These are phyloP conservation scores for Montipora efflorescens DNA, from an alignment of 64 coral and sea anemone species.

Conservation along the genomic window DNA sequence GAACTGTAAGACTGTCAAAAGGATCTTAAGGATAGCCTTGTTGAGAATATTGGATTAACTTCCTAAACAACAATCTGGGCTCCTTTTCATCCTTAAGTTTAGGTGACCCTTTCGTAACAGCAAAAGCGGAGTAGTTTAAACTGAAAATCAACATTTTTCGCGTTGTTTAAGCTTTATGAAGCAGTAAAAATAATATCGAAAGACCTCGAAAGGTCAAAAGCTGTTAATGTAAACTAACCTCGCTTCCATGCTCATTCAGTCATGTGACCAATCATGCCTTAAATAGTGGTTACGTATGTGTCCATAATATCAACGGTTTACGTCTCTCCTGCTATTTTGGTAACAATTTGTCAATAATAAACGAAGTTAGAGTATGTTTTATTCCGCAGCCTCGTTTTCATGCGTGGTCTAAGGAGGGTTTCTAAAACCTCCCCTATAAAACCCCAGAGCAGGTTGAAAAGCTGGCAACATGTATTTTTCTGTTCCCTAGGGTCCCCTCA, in stretches of 20 bases:
- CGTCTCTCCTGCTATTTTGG: too few species aligned
- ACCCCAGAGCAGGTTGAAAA: conserved; percentile 25
- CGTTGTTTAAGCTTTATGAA: neutral
- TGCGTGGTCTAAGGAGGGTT: conserved; percentile 38
- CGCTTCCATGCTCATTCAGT: conserved; percentile 46
- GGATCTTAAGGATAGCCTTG: neutral
- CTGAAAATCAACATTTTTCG: neutral
- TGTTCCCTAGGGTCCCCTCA: conserved; percentile 60
- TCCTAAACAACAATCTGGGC: neutral
- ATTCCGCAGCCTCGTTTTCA: conserved; percentile 75
- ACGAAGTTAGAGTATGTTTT: conserved; percentile 25
- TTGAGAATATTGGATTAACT: neutral
- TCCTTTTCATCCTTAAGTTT: neutral
- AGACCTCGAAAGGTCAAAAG: neutral
- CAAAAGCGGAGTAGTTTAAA: neutral
- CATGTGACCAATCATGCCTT: conserved; percentile 35
- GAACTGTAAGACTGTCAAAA: conserved; percentile 1
- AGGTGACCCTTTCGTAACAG: neutral
- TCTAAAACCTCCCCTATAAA: conserved; percentile 34
- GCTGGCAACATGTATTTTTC: conserved; percentile 48
- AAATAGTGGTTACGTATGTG: conserved; percentile 34
- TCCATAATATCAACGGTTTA: too few species aligned
- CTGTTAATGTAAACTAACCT: conserved; percentile 40
- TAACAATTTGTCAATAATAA: too few species aligned
- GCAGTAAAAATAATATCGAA: neutral